These are phyloP conservation scores for Chaetodon trifascialis DNA, from an alignment of 2,113 vertebrate species.

Conservation along the genomic window DNA sequence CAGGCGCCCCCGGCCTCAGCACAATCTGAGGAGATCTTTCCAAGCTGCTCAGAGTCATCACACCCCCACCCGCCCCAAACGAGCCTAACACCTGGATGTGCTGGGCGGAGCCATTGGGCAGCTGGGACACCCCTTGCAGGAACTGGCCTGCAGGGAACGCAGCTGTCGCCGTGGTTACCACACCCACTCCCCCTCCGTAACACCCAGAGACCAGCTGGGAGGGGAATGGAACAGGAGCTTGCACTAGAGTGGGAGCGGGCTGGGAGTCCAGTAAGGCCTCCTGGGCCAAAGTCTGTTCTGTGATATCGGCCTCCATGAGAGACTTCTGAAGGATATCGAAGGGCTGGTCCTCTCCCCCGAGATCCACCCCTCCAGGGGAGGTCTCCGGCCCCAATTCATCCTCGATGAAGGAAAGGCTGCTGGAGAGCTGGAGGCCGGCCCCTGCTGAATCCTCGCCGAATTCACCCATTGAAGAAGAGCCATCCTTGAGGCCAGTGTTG, in stretches of 20 bases:
- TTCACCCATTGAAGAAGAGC: slow-evolving; percentile 88
- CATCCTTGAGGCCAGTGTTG: slow-evolving; percentile 91
- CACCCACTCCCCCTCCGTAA: slow-evolving; percentile 78
- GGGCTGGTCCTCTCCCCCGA: slow-evolving; percentile 95
- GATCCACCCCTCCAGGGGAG: slow-evolving; percentile 90
- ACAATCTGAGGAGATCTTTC: slow-evolving; percentile 95
- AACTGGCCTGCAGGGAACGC: slow-evolving; percentile 91
- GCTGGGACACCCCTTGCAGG: slow-evolving; percentile 91
- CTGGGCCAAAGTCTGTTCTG: slow-evolving; percentile 97
- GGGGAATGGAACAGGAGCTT: slow-evolving; percentile 75
- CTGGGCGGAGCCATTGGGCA: slow-evolving; percentile 93
- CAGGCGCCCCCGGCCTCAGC: slow-evolving; percentile 87
- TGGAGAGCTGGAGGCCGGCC: slow-evolving; percentile 93
- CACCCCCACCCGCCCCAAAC: slow-evolving; percentile 90
- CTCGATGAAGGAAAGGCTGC: slow-evolving; percentile 96
- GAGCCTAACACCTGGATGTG: slow-evolving; percentile 96
- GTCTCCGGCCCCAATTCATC: slow-evolving; percentile 91
- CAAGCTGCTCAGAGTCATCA: slow-evolving; percentile 96
- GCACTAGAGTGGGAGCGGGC: slow-evolving; percentile 80
- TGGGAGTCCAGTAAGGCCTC: slow-evolving; percentile 96
- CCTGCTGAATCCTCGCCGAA: slow-evolving; percentile 89
- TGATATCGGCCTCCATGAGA: slow-evolving; percentile 98
- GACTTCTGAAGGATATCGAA: slow-evolving; percentile 99
- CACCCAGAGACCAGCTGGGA: slow-evolving; percentile 84
- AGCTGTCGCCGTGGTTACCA: slow-evolving; percentile 89